A percentile compares a stretch with the other conserved stretches of the same genome.
These are phyloP conservation scores for Thomomys bottae DNA, from an alignment of 2,113 vertebrate genomes.

Conservation along the genomic window DNA sequence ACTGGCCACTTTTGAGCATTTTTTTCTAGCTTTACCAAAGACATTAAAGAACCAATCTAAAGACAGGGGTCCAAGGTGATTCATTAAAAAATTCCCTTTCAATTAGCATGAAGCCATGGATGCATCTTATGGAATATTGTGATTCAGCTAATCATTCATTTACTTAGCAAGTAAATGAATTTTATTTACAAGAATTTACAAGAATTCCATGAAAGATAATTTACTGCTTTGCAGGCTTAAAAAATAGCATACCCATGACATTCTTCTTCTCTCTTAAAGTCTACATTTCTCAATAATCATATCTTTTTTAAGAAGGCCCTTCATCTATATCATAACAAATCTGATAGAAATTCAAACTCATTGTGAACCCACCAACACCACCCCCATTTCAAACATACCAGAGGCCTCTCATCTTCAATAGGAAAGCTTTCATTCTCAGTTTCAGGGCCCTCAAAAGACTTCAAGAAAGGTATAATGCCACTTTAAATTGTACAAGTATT, in stretches of 20 bases:
- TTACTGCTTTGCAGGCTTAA: neutral
- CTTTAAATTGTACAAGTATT: neutral
- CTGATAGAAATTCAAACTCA: neutral
- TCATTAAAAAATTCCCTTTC: neutral
- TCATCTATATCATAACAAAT: neutral
- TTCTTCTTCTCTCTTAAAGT: neutral
- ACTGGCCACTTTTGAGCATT: neutral
- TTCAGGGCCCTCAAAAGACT: neutral
- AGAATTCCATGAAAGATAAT: neutral
- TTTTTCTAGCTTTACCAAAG: neutral
- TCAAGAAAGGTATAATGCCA: neutral
- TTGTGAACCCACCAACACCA: neutral
- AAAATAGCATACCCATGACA: neutral
- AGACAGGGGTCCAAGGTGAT: neutral
- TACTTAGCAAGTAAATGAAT: neutral
- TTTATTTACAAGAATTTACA: slow-evolving; percentile 44
- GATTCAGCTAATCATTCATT: neutral
- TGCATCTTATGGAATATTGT: neutral
- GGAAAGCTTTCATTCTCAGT: neutral
- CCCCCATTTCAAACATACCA: neutral
- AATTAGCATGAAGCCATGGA: neutral
- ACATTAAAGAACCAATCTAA: neutral
- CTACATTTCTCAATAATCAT: neutral
- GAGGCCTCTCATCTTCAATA: neutral
- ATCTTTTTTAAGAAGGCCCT: neutral